phyloP scores from a whole-genome alignment of 2,797 vertebrate species.

The Leuciscus waleckii region DNA sequence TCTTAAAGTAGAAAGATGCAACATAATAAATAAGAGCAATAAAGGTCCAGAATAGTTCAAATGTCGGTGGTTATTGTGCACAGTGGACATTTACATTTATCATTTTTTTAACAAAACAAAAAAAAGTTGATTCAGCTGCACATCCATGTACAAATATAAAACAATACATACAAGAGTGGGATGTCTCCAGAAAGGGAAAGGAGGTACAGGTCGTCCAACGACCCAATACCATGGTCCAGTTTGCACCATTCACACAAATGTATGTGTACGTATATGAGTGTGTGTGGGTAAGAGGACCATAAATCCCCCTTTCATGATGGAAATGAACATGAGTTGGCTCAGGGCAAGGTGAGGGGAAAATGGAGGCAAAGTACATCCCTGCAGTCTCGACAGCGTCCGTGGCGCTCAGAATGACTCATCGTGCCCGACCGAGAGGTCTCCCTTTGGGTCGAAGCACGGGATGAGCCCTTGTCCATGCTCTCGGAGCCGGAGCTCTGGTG shows the following conservation, averaged over 20 bases:
- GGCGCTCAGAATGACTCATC: constrained; percentile 94
- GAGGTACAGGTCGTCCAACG: constrained; percentile 53
- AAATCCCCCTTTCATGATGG: constrained; percentile 35
- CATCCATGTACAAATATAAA: constrained; percentile 99
- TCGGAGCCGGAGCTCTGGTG: constrained; percentile 99
- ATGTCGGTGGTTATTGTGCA: constrained; percentile 95
- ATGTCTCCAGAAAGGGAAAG: constrained; percentile 72
- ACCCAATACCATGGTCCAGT: constrained; percentile 54
- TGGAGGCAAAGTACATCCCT: constrained; percentile 33
- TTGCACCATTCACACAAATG: background rate
- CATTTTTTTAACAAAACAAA: constrained; percentile 77
- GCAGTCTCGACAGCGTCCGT: constrained; percentile 66
- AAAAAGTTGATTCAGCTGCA: constrained; percentile 92
- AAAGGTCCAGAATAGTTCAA: constrained; percentile 85
- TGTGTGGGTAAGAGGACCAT: constrained; percentile 2
- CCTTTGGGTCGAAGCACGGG: constrained; percentile 97
- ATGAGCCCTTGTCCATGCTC: constrained; percentile 99
- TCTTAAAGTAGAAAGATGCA: constrained; percentile 90
- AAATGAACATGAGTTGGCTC: constrained; percentile 40
- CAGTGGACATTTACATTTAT: constrained; percentile 85
- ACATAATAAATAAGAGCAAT: constrained; percentile 97
- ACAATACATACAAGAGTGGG: constrained; percentile 98
- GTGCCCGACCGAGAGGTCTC: constrained; percentile 91
- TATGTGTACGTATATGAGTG: background rate
- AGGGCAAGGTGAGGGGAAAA: constrained; percentile 37